phyloP scores from a whole-genome alignment of 2,113 vertebrate genomes.

The Corythornis cristatus region DNA sequence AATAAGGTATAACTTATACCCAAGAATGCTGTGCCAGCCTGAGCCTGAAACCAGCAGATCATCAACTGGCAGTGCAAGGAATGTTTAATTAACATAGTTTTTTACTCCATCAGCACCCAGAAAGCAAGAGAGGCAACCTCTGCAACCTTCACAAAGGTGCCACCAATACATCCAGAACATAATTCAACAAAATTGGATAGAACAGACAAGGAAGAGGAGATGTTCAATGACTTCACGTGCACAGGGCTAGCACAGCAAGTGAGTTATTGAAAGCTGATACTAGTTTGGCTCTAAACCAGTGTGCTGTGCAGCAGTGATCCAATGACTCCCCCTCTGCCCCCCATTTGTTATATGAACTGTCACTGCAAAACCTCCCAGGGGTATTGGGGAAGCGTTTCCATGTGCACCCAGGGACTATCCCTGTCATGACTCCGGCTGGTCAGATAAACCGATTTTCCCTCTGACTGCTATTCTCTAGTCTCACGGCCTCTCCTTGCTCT shows the following conservation, averaged over 20 bases:
- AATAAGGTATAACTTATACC: not conserved
- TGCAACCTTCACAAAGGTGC: not conserved
- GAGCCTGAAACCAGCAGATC: not conserved
- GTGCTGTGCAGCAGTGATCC: not conserved
- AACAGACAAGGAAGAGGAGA: not conserved
- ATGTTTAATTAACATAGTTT: not conserved
- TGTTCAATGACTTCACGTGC: not conserved
- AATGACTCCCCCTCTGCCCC: too few relatives aligned
- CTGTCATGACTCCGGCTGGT: not conserved
- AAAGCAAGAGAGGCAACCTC: not conserved
- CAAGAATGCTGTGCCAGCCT: not conserved
- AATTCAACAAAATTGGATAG: not conserved
- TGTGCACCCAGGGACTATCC: not conserved
- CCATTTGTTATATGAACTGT: not conserved
- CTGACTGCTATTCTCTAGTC: not conserved
- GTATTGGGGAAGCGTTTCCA: not conserved
- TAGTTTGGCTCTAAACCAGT: not conserved
- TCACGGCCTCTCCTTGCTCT: not conserved
- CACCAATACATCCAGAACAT: not conserved
- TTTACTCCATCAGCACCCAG: not conserved
- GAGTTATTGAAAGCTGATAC: not conserved
- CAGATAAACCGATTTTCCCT: not conserved
- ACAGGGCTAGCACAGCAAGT: fast-evolving
- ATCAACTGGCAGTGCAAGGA: not conserved
- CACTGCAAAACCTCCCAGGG: not conserved